Evolutionary conservation across 2,113 vertebrate genomes (phyloP).

Genomic region (Aegotheles bennettii): DNA sequence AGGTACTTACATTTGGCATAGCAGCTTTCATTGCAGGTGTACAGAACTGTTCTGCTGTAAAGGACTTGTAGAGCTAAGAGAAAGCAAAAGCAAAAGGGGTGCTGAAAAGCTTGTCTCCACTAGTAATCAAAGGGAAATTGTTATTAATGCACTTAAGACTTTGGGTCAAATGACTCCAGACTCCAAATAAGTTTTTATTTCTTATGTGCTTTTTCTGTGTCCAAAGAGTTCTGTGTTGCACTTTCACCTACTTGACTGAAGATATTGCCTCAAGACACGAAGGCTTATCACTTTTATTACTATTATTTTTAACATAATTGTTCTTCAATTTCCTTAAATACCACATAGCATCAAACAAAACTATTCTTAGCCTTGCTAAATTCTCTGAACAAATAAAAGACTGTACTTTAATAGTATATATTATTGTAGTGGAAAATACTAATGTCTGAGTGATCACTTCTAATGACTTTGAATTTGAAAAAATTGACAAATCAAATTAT

Average conservation of each 20-base stretch:
- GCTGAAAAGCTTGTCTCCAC: not conserved
- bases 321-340: not conserved
- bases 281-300: not conserved
- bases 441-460: not conserved
- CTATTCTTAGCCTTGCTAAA: not conserved
- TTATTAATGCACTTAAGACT: not conserved
- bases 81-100: not conserved
- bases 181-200: not conserved
- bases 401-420: not conserved
- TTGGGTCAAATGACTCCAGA: not conserved
- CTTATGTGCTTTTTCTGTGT: not conserved
- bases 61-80: not conserved
- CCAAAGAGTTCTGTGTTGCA: not conserved
- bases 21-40: not conserved
- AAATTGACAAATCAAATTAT: not conserved
- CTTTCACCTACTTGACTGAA: not conserved
- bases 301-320: not conserved
- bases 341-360: not conserved
- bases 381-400: not conserved
- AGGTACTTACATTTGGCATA: not conserved
- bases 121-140: not conserved
- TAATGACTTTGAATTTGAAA: not conserved
- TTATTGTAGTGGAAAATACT: not conserved
- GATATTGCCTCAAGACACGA: not conserved
- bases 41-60: not conserved